These are phyloP conservation scores for Cataglyphis hispanica DNA, from an alignment of 1,140 invertebrate species.

Conservation along the genomic window DNA sequence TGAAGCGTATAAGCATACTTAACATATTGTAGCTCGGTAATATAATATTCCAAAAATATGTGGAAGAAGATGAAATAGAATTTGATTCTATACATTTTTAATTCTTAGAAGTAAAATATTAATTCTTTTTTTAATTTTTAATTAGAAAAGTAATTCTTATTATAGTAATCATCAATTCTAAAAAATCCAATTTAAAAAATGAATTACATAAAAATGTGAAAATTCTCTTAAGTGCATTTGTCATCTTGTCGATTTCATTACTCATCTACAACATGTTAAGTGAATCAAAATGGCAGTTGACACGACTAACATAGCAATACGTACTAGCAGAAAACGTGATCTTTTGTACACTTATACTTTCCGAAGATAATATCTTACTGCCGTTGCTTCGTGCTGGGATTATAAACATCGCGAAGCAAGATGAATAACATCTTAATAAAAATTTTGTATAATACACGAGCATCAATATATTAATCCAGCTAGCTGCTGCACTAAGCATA, in stretches of 20 bases:
- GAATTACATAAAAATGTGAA: neutral
- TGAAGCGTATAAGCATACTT: constrained; percentile 34
- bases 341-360: constrained; percentile 72
- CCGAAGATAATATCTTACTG: constrained; percentile 64
- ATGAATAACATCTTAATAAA: constrained; percentile 65
- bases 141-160: constrained; percentile 13
- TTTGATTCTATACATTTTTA: neutral
- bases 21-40: constrained; percentile 52
- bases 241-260: constrained; percentile 16
- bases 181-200: constrained; percentile 7
- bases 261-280: constrained; percentile 55
- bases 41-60: constrained; percentile 1
- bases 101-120: neutral
- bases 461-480: constrained; percentile 53
- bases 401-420: constrained; percentile 47
- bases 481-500: constrained; percentile 29
- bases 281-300: constrained; percentile 22
- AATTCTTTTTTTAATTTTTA: neutral
- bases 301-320: constrained; percentile 68
- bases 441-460: constrained; percentile 72
- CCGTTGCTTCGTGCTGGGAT: constrained; percentile 60
- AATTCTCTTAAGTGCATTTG: neutral
- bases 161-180: neutral
- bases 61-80: neutral
- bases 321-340: constrained; percentile 46